Percentiles rank a stretch among this genome's conserved stretches.
These are phyloP conservation scores for Paracanthobrama guichenoti DNA, from an alignment of 2,113 vertebrate species.

Conservation along the genomic window DNA sequence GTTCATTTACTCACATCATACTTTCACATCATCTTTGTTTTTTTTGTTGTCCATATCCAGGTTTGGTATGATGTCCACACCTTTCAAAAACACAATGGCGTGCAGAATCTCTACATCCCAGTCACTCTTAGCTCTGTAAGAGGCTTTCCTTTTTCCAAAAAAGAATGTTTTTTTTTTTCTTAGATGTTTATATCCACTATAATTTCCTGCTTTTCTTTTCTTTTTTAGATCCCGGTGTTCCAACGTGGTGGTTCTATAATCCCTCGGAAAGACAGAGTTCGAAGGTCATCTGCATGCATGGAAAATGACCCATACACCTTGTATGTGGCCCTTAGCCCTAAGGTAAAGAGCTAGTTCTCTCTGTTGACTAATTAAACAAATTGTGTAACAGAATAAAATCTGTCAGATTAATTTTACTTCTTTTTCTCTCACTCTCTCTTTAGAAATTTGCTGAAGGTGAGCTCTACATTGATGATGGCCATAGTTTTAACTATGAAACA, in stretches of 20 bases:
- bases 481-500: conserved; percentile 82
- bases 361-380: neutral
- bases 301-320: conserved; percentile 86
- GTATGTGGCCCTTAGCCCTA: conserved; percentile 80
- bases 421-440: conserved; percentile 15
- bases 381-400: neutral
- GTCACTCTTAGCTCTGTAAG: conserved; percentile 77
- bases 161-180: too few species aligned
- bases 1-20: too few species aligned
- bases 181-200: neutral
- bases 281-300: conserved; percentile 87
- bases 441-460: conserved; percentile 85
- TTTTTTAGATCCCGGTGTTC: conserved; percentile 85
- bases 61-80: conserved; percentile 87
- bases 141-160: neutral
- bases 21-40: neutral
- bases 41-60: conserved; percentile 61
- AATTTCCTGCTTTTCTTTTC: neutral
- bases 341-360: conserved; percentile 67
- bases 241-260: conserved; percentile 88
- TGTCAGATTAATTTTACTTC: neutral
- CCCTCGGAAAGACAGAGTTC: conserved; percentile 81
- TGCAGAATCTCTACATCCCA: conserved; percentile 85
- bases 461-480: conserved; percentile 87
- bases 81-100: conserved; percentile 84